phyloP scores from a whole-genome alignment of 2,888 invertebrate genomes.

The Sycophila texana region DNA sequence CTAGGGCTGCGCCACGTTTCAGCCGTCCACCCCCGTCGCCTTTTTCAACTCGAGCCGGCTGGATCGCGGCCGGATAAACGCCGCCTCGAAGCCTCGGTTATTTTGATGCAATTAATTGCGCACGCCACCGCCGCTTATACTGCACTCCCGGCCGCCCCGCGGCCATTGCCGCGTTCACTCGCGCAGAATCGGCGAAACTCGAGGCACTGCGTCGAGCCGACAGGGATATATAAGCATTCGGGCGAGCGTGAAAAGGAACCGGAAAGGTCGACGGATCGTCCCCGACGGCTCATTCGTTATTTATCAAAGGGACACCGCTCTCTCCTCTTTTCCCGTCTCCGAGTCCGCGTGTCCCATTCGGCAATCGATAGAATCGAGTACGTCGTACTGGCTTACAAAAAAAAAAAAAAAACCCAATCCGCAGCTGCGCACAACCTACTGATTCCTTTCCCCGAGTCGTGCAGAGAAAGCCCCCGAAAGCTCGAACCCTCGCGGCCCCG shows the following conservation, averaged over 20 bases:
- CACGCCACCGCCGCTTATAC: background rate
- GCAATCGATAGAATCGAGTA: constrained; percentile 60
- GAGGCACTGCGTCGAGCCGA: too few relatives aligned
- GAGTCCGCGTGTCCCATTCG: constrained; percentile 26
- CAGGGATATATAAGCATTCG: too few relatives aligned
- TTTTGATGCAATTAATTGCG: constrained; percentile 20
- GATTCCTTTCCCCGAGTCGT: constrained; percentile 23
- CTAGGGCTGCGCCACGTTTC: constrained; percentile 32
- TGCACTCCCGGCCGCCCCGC: constrained; percentile 12
- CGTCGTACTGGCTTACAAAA: constrained; percentile 51
- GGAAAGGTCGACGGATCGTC: background rate
- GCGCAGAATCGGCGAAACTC: background rate
- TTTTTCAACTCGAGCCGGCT: background rate
- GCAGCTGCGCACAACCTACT: constrained; percentile 58
- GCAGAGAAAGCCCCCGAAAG: background rate
- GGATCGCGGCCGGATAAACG: background rate
- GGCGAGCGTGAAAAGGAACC: too few relatives aligned
- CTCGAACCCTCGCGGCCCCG: constrained; percentile 4
- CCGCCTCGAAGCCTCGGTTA: background rate
- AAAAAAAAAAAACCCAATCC: constrained; percentile 54
- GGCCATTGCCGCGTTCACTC: constrained; percentile 16
- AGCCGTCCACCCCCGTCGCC: background rate
- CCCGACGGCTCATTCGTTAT: constrained; percentile 16
- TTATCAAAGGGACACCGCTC: constrained; percentile 30
- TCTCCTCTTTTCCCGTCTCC: constrained; percentile 30